Percentiles rank a stretch among this genome's conserved stretches.
Conservation (phyloP, 2,113 vertebrate genomes). For the Gopherus evgoodei region DNA sequence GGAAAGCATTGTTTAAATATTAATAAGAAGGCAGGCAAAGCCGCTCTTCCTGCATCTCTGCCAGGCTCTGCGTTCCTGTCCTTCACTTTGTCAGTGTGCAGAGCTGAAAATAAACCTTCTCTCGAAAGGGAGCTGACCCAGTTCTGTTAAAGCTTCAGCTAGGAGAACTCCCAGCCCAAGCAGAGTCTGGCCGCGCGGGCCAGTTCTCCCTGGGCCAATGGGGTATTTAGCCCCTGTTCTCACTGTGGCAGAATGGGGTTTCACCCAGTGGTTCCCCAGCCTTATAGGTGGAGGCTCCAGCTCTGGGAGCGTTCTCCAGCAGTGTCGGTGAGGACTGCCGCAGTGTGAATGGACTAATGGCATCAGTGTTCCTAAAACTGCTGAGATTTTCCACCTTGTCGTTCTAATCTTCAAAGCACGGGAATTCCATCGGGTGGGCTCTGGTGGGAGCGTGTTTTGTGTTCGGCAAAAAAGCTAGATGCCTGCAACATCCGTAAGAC, state of each 20-base stretch:
- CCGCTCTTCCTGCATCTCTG: not conserved
- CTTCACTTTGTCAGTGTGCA: not conserved
- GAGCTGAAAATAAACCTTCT: slow-evolving; percentile 55
- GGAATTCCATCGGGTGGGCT: not conserved
- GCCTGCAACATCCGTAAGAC: not conserved
- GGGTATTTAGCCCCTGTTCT: not conserved
- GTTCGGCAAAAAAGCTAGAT: not conserved
- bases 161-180: not conserved
- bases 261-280: not conserved
- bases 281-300: not conserved
- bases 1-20: slow-evolving; percentile 13
- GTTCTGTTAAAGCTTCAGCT: not conserved
- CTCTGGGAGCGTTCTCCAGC: not conserved
- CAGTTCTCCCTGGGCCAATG: fast-evolving
- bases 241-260: not conserved
- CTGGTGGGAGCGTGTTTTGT: not conserved
- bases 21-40: not conserved
- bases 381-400: not conserved
- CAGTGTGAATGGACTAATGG: not conserved
- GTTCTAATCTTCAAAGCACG: no score
- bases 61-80: not conserved
- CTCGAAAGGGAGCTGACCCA: slow-evolving; percentile 60
- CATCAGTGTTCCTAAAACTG: not conserved
- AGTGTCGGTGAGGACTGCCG: not conserved
- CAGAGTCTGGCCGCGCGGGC: not conserved